phyloP scores from a whole-genome alignment of 2,888 invertebrate species.

The Tineola bisselliella region DNA sequence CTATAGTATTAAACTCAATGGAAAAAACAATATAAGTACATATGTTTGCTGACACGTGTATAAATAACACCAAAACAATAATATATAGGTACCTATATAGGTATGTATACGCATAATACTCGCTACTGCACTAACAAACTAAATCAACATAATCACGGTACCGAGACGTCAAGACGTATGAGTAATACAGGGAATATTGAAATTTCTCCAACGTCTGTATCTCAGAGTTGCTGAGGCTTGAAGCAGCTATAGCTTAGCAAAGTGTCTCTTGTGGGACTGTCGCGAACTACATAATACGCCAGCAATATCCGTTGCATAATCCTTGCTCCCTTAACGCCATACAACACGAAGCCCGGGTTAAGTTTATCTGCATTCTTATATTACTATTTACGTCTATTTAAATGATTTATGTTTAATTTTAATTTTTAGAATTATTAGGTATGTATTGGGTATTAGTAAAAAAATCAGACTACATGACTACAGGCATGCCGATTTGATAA shows the following conservation, averaged over 20 bases:
- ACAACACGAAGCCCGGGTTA: background rate
- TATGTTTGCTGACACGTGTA: too few species aligned
- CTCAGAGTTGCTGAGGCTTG: background rate
- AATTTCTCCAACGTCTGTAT: background rate
- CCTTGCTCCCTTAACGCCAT: slow-evolving; percentile 1
- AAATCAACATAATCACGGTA: background rate
- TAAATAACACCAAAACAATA: too few species aligned
- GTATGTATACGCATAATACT: too few species aligned
- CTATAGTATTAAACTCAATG: too few species aligned
- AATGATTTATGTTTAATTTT: too few species aligned
- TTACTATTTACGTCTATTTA: background rate
- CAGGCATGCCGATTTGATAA: too few species aligned
- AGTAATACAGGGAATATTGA: background rate
- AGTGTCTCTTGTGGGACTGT: slow-evolving; percentile 4
- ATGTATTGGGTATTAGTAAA: too few species aligned
- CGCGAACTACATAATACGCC: slow-evolving; percentile 8
- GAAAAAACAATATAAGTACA: too few species aligned
- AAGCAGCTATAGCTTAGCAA: background rate
- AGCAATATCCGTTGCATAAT: slow-evolving; percentile 11
- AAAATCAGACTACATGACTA: too few species aligned
- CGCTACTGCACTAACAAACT: background rate
- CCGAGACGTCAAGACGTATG: background rate
- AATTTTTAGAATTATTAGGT: too few species aligned
- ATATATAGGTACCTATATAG: too few species aligned
- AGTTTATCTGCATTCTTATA: background rate